Evolutionary conservation across 2,888 invertebrate genomes (phyloP).

Genomic region (Griposia aprilina): DNA sequence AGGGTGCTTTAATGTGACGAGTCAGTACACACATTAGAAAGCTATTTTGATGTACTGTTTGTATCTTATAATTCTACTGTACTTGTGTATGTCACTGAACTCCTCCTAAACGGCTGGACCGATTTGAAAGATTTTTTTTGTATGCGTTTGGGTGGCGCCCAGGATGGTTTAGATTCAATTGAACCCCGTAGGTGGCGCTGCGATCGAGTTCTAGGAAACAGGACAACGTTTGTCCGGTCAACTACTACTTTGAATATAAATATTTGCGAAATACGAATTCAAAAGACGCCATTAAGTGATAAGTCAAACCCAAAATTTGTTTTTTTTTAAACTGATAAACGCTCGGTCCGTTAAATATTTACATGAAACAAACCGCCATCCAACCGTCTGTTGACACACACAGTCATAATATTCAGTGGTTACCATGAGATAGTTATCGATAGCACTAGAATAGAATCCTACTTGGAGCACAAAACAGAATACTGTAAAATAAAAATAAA

Average conservation of each 20-base stretch:
- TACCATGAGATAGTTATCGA: constrained; percentile 29
- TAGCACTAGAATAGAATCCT: not conserved
- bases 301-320: not conserved
- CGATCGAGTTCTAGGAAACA: no score
- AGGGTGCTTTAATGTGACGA: not conserved
- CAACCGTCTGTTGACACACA: constrained; percentile 21
- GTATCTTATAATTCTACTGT: no score
- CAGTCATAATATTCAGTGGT: constrained; percentile 42
- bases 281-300: not conserved
- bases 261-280: not conserved
- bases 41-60: not conserved
- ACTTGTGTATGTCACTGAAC: no score
- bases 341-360: constrained; percentile 40
- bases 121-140: no score
- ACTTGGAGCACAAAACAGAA: constrained; percentile 9
- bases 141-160: no score
- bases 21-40: not conserved
- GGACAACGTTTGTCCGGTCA: no score
- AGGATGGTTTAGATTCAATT: no score
- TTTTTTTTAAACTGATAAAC: not conserved
- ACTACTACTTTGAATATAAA: not conserved
- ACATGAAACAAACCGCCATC: constrained; percentile 43
- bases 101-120: no score
- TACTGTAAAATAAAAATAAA: constrained; percentile 9
- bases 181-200: no score